These are phyloP conservation scores for Peromyscus eremicus DNA, from an alignment of 2,797 vertebrate species.

Conservation along the genomic window DNA sequence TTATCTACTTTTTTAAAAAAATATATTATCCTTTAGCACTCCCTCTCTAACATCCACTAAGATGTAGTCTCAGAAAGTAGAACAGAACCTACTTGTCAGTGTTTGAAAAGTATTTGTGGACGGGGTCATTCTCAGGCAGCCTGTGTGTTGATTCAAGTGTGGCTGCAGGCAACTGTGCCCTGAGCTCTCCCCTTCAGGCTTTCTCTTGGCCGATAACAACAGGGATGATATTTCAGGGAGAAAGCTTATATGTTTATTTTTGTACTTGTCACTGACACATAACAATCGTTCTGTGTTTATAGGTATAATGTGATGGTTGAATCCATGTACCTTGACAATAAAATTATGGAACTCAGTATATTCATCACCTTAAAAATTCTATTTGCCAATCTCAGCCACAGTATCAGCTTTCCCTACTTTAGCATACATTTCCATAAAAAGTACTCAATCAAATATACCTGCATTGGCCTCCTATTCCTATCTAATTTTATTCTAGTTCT, in stretches of 20 bases:
- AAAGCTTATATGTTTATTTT: not conserved
- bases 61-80: not conserved
- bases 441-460: not conserved
- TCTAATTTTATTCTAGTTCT: not conserved
- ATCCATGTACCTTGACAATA: not conserved
- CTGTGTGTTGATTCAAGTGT: not conserved
- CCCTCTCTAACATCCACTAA: not conserved
- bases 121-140: not conserved
- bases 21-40: not conserved
- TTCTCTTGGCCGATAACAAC: not conserved
- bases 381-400: not conserved
- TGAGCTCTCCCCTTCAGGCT: not conserved
- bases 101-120: not conserved
- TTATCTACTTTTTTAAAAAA: not conserved
- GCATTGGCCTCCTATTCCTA: not conserved
- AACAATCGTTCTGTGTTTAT: not conserved
- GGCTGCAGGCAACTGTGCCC: not conserved
- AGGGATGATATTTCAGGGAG: not conserved
- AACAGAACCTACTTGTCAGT: not conserved
- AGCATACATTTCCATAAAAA: not conserved
- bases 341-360: not conserved
- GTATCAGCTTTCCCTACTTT: not conserved
- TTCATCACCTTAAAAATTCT: not conserved
- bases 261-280: not conserved
- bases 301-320: not conserved